Evolutionary conservation across 2,113 vertebrate species (phyloP).

Genomic region (Fregata magnificens): DNA sequence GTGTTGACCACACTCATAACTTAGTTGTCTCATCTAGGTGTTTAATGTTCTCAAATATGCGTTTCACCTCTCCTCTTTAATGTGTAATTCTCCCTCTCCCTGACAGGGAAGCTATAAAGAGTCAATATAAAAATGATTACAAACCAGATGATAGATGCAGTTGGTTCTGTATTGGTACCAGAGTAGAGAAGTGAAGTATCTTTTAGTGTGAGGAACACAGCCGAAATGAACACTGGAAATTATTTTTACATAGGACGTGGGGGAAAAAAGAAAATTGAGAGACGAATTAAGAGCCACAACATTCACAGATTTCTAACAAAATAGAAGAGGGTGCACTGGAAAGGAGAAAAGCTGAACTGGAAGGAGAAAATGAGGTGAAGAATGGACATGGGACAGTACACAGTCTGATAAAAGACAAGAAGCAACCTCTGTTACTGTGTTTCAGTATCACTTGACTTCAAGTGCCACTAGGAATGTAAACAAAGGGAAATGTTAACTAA

Average conservation of each 20-base stretch:
- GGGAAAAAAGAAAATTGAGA: neutral
- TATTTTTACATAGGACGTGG: neutral
- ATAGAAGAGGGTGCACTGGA: neutral
- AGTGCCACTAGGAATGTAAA: neutral
- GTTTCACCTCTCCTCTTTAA: neutral
- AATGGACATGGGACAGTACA: neutral
- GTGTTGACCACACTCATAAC: neutral
- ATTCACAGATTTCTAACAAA: neutral
- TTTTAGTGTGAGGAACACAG: neutral
- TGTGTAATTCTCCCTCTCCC: neutral
- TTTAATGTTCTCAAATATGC: neutral
- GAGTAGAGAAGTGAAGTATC: neutral
- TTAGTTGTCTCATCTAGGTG: neutral
- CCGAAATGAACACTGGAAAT: neutral
- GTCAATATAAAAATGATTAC: neutral
- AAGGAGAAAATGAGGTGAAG: neutral
- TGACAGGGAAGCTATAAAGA: neutral
- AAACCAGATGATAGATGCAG: neutral
- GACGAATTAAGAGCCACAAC: neutral
- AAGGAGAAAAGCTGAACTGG: neutral
- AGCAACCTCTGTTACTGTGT: neutral
- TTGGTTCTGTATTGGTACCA: neutral
- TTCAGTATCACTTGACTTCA: conserved; percentile 11
- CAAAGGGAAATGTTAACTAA: conserved; percentile 1
- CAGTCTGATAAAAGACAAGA: neutral